These are phyloP conservation scores for Ferdinandea cuprea DNA, from an alignment of 2,888 invertebrate genomes.

Conservation along the genomic window DNA sequence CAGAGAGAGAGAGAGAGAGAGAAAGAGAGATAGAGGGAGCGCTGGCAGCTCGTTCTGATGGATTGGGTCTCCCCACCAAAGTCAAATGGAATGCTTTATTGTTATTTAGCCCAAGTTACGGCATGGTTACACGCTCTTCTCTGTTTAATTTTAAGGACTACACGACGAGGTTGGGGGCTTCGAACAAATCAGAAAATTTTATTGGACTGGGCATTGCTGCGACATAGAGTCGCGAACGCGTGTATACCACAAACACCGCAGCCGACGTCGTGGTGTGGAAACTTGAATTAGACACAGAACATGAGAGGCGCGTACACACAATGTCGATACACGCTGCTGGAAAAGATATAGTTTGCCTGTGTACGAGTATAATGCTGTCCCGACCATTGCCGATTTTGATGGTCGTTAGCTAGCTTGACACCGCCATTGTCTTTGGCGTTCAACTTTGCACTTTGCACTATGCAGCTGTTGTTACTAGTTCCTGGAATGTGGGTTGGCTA, in stretches of 20 bases:
- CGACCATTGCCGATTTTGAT: conserved; percentile 26
- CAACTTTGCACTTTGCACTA: conserved; percentile 48
- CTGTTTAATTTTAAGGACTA: background rate
- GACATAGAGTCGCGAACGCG: conserved; percentile 59
- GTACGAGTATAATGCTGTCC: background rate
- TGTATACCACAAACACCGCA: conserved; percentile 65
- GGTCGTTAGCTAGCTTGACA: conserved; percentile 53
- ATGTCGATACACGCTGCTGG: background rate
- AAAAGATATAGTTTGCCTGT: background rate
- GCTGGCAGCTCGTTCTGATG: conserved; percentile 13
- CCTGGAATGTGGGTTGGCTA: no score
- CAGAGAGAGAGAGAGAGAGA: background rate
- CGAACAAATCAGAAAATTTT: conserved; percentile 45
- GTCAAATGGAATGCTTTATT: conserved; percentile 74
- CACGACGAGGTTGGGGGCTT: background rate
- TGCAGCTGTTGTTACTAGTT: background rate
- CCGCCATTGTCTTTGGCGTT: conserved; percentile 61
- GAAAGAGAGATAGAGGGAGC: background rate
- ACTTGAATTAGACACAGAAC: conserved; percentile 59
- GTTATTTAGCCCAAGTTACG: conserved; percentile 64
- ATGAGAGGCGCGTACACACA: conserved; percentile 8
- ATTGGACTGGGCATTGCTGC: conserved; percentile 22
- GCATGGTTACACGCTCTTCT: conserved; percentile 52
- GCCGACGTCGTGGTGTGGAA: conserved; percentile 58
- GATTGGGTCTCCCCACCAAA: conserved; percentile 45